Evolutionary conservation across 2,888 invertebrate genomes (phyloP).

Genomic region (Syritta pipiens): DNA sequence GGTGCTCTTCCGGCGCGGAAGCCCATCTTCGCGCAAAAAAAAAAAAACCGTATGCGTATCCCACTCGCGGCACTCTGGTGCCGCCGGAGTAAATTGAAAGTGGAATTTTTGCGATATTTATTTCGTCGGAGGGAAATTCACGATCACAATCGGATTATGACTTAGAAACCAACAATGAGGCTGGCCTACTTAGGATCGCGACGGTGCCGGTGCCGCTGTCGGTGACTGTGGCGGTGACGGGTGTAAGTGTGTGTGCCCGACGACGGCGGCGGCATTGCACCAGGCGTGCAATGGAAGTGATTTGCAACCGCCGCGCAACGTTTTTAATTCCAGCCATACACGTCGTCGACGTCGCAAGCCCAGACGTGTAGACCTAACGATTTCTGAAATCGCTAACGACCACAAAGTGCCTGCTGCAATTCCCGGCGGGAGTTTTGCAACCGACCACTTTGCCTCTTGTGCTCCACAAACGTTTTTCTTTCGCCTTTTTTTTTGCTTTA

Average conservation of each 20-base stretch:
- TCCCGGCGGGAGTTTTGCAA: constrained; percentile 54
- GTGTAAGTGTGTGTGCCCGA: not conserved
- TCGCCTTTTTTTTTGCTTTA: no score
- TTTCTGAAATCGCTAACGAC: constrained; percentile 62
- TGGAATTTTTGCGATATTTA: constrained; percentile 52
- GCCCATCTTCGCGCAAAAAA: constrained; percentile 13
- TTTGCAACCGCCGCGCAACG: constrained; percentile 39
- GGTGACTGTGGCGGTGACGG: not conserved
- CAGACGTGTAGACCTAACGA: constrained; percentile 43
- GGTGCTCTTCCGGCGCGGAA: constrained; percentile 42
- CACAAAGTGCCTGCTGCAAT: constrained; percentile 48
- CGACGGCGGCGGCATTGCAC: constrained; percentile 21
- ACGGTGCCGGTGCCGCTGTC: not conserved
- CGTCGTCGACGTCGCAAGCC: constrained; percentile 1
- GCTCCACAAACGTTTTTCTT: constrained; percentile 20
- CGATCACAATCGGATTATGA: constrained; percentile 49
- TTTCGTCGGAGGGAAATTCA: constrained; percentile 57
- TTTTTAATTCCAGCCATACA: constrained; percentile 44
- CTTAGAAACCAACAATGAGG: constrained; percentile 60
- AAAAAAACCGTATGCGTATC: constrained; percentile 6
- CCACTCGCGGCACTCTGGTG: not conserved
- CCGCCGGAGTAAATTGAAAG: constrained; percentile 44
- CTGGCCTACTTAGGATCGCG: constrained; percentile 54
- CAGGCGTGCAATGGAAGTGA: constrained; percentile 45
- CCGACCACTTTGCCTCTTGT: constrained; percentile 22